These are phyloP conservation scores for Drosophila murphyi DNA, from an alignment of 1,140 invertebrate species.

Conservation along the genomic window DNA sequence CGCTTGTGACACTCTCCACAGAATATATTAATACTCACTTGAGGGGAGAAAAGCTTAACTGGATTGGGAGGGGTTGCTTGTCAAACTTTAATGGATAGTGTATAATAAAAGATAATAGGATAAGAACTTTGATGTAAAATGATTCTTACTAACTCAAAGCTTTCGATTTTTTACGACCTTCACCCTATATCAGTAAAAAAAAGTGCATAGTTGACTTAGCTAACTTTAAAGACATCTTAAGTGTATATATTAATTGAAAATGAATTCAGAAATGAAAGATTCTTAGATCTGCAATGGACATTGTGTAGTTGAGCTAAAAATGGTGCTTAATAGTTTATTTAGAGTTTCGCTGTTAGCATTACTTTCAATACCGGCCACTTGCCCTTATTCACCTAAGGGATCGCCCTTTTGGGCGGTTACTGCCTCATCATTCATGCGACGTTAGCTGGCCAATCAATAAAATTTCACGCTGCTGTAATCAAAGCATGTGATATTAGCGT, in stretches of 20 bases:
- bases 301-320: neutral
- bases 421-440: conserved; percentile 59
- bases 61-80: no score
- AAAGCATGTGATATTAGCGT: conserved; percentile 83
- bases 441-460: conserved; percentile 80
- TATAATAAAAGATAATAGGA: no score
- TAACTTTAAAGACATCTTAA: no score
- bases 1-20: neutral
- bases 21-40: neutral
- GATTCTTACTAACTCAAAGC: no score
- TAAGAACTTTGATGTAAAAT: no score
- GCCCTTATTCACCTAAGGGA: conserved; percentile 1
- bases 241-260: no score
- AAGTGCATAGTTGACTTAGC: no score
- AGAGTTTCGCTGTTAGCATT: conserved; percentile 5
- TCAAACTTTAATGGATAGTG: no score
- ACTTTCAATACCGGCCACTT: conserved; percentile 2
- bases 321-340: neutral
- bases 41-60: no score
- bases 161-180: no score
- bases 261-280: no score
- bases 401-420: conserved; percentile 6
- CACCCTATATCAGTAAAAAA: no score
- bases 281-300: neutral
- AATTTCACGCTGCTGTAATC: conserved; percentile 83